Evolutionary conservation across 1,140 invertebrate genomes (phyloP), one percentile per base, ranked within the genome.

Genomic region (Pissodes strobi): DNA sequence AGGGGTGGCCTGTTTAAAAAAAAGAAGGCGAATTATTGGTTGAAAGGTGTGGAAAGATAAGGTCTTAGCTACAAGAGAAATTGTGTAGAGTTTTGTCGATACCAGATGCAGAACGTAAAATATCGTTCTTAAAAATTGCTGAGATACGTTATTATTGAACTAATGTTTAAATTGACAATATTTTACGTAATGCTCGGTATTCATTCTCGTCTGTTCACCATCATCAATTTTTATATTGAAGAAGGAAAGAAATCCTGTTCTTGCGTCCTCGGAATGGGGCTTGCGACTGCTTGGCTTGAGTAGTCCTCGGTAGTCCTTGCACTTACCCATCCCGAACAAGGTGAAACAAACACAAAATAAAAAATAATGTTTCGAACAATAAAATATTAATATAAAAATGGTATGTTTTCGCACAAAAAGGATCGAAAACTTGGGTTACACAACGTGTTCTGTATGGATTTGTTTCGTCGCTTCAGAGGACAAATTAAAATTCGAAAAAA

Each of bases 1-100:
- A 2, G 61, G 52, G 13, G 37, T 38, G 18, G 6, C 51, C 61
- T 64, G 61, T 55, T 48, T 15, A 17, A 38, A 6, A 60, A 55
- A 62, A 56, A 46, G 19, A 18, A 48, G 12, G 10, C 12, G 12
- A 34, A 39, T 64, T 64, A 64, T 48, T 48, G 22, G 39, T 19
- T 45, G 41, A n/a, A 48, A 22, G 19, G 5, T 22, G 22, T 21
- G 5, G 53, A 25, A 23, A 19, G 10, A 19, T 15, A 43, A 56
- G 34, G 34, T 37, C 30, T 2, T 21, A 4, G 21, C 6, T 22
- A 19, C 6, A 2, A 13, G 13, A 27, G 21, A 10, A 10, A 46
- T 46, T 46, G 8, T 41, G n/a, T 41, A 41, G 48, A 30, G 8
- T 51, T 10, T n/a, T 39, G n/a, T 39, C n/a, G 25, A 27, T 27